Evolutionary conservation across 1,140 invertebrate species (phyloP).

Genomic region (Trichonephila inaurata): DNA sequence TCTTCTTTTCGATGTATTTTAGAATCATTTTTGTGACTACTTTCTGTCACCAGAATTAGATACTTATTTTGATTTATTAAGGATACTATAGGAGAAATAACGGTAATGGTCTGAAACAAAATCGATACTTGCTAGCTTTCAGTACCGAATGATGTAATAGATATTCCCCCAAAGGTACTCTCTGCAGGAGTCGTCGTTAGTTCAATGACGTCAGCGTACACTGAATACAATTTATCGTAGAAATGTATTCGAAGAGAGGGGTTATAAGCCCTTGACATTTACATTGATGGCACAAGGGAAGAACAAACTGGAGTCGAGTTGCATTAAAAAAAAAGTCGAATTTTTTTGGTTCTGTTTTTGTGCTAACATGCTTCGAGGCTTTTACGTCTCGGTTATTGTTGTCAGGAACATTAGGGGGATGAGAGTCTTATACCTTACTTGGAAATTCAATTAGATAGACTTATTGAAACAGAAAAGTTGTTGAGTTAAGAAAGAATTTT

Average conservation of each 20-base stretch:
- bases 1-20: constrained; percentile 7
- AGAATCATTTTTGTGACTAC: constrained; percentile 43
- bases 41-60: constrained; percentile 41
- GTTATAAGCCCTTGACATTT: constrained; percentile 74
- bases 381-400: not conserved
- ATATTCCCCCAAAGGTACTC: constrained; percentile 44
- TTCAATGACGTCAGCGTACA: constrained; percentile 53
- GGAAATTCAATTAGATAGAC: too few species aligned
- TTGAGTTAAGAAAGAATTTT: too few species aligned
- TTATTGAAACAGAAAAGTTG: too few species aligned
- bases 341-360: not conserved
- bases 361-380: not conserved
- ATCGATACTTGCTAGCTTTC: constrained; percentile 45
- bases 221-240: constrained; percentile 54
- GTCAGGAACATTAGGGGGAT: not conserved
- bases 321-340: not conserved
- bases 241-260: constrained; percentile 61
- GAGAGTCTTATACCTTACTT: too few species aligned
- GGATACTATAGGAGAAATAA: constrained; percentile 42
- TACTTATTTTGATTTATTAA: constrained; percentile 69
- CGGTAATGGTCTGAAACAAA: constrained; percentile 59
- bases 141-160: constrained; percentile 57
- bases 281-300: not conserved
- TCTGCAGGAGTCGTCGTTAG: constrained; percentile 15
- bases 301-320: constrained; percentile 2